Percentiles rank a stretch among this genome's conserved stretches.
phyloP scores from a whole-genome alignment of 2,113 vertebrate genomes.

The Oreocharis arfaki region DNA sequence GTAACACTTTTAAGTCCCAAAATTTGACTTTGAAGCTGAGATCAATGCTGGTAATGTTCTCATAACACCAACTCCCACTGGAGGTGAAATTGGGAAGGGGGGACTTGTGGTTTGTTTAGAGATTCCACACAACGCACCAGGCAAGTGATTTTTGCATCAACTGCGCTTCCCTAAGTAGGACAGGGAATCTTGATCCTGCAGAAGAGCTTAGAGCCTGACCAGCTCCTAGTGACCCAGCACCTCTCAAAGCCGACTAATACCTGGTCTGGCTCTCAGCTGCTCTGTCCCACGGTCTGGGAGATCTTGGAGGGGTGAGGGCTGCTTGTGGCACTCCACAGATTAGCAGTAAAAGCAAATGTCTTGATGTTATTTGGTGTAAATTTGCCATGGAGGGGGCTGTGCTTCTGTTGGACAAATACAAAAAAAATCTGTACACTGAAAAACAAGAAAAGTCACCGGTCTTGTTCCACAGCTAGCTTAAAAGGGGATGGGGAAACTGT shows the following conservation, averaged over 20 bases:
- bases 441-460: background rate
- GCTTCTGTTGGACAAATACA: background rate
- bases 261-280: background rate
- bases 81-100: constrained; percentile 23
- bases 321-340: background rate
- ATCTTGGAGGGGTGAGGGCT: background rate
- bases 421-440: background rate
- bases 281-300: background rate
- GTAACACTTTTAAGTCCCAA: background rate
- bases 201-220: background rate
- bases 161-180: constrained; percentile 35
- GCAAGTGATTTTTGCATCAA: constrained; percentile 16
- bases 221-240: background rate
- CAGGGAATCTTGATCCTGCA: background rate
- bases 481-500: background rate
- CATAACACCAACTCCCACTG: constrained; percentile 48
- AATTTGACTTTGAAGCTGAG: constrained; percentile 60
- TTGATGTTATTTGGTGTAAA: background rate
- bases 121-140: background rate
- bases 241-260: background rate
- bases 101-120: constrained; percentile 22
- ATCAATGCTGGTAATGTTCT: constrained; percentile 57
- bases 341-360: background rate
- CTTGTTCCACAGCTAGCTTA: background rate
- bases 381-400: background rate